These are phyloP conservation scores for Zaprionus kolodkinae DNA, from an alignment of 1,140 invertebrate genomes.

Conservation along the genomic window DNA sequence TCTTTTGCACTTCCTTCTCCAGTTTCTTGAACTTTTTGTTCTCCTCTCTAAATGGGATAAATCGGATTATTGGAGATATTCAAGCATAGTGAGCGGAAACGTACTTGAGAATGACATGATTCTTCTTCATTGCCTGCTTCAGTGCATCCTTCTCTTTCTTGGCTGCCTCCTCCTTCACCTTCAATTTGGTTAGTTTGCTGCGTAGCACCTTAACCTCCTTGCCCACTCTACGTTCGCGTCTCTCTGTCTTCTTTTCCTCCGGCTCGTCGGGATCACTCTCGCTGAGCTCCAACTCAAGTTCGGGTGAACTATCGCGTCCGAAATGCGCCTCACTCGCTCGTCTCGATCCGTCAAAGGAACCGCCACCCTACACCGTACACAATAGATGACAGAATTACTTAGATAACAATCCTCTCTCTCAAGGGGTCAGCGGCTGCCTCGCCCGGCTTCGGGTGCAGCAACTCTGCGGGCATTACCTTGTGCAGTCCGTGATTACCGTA, in stretches of 20 bases:
- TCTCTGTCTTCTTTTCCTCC: conserved; percentile 88
- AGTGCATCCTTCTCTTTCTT: conserved; percentile 90
- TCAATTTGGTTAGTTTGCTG: conserved; percentile 91
- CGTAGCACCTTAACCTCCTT: conserved; percentile 90
- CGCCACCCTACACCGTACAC: conserved; percentile 68
- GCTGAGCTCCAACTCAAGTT: conserved; percentile 85
- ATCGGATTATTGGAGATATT: background rate
- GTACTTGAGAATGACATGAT: conserved; percentile 89
- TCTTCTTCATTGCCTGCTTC: conserved; percentile 92
- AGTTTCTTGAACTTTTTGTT: conserved; percentile 91
- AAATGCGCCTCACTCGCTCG: conserved; percentile 74
- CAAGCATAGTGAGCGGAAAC: background rate
- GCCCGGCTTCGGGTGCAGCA: too few species aligned
- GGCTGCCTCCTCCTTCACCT: conserved; percentile 91
- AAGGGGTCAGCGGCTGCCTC: background rate
- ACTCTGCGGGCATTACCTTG: conserved; percentile 55
- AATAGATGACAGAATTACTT: conserved; percentile 12
- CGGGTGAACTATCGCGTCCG: conserved; percentile 79
- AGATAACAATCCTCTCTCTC: background rate
- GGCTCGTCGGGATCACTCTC: conserved; percentile 89
- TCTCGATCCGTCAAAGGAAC: conserved; percentile 71
- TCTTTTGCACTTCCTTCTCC: conserved; percentile 94
- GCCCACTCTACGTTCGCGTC: conserved; percentile 86
- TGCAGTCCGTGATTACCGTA: conserved; percentile 47
- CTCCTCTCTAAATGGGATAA: conserved; percentile 86